These are phyloP conservation scores for Serrognathus titanus DNA, from an alignment of 2,888 invertebrate genomes.

Conservation along the genomic window DNA sequence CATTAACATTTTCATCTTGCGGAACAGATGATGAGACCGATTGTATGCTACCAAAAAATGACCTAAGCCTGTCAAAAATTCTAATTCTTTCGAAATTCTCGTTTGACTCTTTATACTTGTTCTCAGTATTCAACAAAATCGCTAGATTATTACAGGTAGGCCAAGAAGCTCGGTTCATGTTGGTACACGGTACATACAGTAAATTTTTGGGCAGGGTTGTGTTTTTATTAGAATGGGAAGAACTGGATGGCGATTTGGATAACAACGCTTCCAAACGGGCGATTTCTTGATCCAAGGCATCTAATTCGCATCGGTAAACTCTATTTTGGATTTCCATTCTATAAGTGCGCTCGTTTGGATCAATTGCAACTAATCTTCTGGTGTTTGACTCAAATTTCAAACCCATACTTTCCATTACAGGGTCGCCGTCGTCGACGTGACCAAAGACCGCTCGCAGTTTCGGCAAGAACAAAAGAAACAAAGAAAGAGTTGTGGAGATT, in stretches of 20 bases:
- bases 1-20: conserved; percentile 1
- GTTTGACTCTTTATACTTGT: conserved; percentile 23
- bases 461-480: conserved; percentile 82
- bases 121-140: conserved; percentile 26
- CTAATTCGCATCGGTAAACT: conserved; percentile 80
- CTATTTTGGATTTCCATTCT: conserved; percentile 88
- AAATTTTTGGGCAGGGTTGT: too few relatives aligned
- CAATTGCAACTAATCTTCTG: conserved; percentile 59
- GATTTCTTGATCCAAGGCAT: conserved; percentile 74
- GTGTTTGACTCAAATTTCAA: conserved; percentile 86
- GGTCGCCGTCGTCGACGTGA: conserved; percentile 66
- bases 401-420: conserved; percentile 84
- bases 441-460: conserved; percentile 74
- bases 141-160: too few relatives aligned
- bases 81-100: conserved; percentile 24
- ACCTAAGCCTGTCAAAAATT: conserved; percentile 34
- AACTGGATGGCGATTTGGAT: conserved; percentile 7
- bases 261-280: conserved; percentile 68
- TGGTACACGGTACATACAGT: too few relatives aligned
- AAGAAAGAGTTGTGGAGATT: conserved; percentile 79
- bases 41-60: conserved; percentile 37
- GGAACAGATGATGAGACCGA: conserved; percentile 25
- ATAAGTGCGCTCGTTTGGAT: conserved; percentile 76
- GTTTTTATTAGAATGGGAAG: neutral
- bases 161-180: too few relatives aligned